Base-by-base conservation (phyloP, 2,113 vertebrate genomes). In the Herpailurus yagouaroundi region DNA sequence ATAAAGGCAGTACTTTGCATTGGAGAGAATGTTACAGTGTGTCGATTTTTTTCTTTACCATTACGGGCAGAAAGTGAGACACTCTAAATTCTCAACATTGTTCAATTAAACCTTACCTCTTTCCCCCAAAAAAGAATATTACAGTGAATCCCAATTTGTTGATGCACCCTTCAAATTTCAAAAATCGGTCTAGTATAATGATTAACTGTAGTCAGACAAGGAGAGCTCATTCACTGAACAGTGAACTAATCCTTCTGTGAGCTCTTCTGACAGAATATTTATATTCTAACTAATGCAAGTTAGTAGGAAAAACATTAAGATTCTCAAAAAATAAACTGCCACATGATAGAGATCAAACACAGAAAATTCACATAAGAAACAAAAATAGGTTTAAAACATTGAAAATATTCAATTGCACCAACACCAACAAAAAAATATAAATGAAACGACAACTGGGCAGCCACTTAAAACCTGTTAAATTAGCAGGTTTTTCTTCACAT, bases 261-360 rank as follows among this genome's bases (percentile, higher is more conserved):
- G 68, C 48, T 93, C 38, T 89, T 79, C 74, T 73, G 73, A 96
- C n/a, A 95, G 48, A 89, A 83, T 73, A 69, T 77, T 94, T 97
- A 97, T 27, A 82, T 79, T 82, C 52, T 76, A 96, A 85, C 9
- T 90, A 92, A 94, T 74, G 25, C 4, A 91, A 86, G 83, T 80
- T 92, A 82, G 23, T 86, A 76, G 93, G 36, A 71, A 95, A 96
- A 96, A 87, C 38, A 86, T 41, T 86, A 89, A 77, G 12, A 94
- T 82, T 82, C 60, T 82, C 50, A 85, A 95, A 97, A 96, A 86
- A 66, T 74, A 92, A 74, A 60, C 23, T 82, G 74, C 23, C 6
- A 86, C 31, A 69, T 19, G 38, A 38, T 66, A 77, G 50, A 80
- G 27, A 96, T 81, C 77, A 89, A 96, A 91, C 50, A 94, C 25